phyloP scores from a whole-genome alignment of 2,888 invertebrate genomes.

The Pyrgus malvae region DNA sequence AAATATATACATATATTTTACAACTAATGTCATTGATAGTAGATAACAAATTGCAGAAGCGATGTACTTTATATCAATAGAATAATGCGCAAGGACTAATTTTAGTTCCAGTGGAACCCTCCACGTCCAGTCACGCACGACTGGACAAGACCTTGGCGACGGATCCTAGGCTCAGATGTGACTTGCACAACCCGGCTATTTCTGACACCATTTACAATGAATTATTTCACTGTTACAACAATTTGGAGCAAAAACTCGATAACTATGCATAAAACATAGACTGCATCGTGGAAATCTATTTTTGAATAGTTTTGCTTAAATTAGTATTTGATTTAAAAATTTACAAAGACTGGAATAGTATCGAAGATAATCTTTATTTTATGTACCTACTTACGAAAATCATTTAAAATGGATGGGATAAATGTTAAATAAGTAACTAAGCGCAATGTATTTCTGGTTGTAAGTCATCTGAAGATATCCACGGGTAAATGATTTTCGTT shows the following conservation, averaged over 20 bases:
- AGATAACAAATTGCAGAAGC: no score
- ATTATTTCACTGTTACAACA: slow-evolving; percentile 23
- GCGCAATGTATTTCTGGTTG: no score
- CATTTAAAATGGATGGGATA: no score
- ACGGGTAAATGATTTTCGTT: no score
- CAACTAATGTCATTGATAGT: no score
- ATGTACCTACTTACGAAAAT: no score
- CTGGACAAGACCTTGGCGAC: slow-evolving; percentile 60
- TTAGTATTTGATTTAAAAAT: neutral
- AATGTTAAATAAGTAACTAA: no score
- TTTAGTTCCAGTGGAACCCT: slow-evolving; percentile 39
- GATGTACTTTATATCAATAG: no score
- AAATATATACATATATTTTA: no score
- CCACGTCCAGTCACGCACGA: slow-evolving; percentile 66
- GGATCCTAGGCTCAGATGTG: slow-evolving; percentile 71
- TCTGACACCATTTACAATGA: slow-evolving; percentile 40
- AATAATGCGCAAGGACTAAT: slow-evolving; percentile 30
- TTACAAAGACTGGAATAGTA: neutral
- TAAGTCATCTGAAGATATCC: no score
- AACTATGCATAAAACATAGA: slow-evolving; percentile 10
- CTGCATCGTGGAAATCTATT: neutral
- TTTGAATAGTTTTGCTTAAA: neutral
- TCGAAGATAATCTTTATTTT: neutral
- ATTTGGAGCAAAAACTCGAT: slow-evolving; percentile 17
- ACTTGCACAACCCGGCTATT: slow-evolving; percentile 71